A percentile compares a stretch with the other conserved stretches of the same genome.
Evolutionary conservation across 2,888 invertebrate genomes (phyloP).

Genomic region (Diloba caeruleocephala): DNA sequence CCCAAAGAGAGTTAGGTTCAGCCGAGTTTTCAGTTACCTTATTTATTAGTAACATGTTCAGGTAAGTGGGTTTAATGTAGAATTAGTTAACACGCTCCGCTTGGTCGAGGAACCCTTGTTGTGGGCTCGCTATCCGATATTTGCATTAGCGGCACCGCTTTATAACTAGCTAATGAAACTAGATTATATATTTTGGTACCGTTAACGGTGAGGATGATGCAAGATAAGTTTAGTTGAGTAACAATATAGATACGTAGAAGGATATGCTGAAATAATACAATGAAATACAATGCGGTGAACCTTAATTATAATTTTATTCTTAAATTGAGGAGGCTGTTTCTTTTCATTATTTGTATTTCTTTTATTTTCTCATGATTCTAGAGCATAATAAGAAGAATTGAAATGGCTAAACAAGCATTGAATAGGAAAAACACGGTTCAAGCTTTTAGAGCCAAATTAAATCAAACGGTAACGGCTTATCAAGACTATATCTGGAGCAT

Average conservation of each 20-base stretch:
- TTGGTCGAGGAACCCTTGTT: conserved; percentile 37
- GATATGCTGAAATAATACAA: too few species aligned
- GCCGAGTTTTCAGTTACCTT: conserved; percentile 21
- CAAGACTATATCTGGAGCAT: too few species aligned
- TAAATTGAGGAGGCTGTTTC: too few species aligned
- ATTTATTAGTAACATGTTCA: conserved; percentile 31
- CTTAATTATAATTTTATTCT: too few species aligned
- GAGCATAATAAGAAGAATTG: too few species aligned
- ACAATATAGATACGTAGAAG: neutral
- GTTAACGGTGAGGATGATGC: conserved; percentile 42
- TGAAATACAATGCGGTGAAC: too few species aligned
- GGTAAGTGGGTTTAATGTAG: conserved; percentile 49
- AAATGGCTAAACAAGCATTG: too few species aligned
- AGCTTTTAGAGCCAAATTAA: too few species aligned
- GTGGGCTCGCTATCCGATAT: conserved; percentile 62
- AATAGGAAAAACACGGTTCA: too few species aligned
- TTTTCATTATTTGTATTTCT: too few species aligned
- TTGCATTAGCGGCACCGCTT: conserved; percentile 70
- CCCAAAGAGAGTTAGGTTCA: conserved; percentile 28
- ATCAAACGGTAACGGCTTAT: too few species aligned
- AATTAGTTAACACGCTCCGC: conserved; percentile 52
- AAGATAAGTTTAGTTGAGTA: neutral
- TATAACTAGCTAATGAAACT: conserved; percentile 59
- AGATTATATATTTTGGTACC: conserved; percentile 38
- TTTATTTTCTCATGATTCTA: too few species aligned